Base-by-base conservation (phyloP, 2,888 invertebrate species). In the Boloria euphrosyne region DNA sequence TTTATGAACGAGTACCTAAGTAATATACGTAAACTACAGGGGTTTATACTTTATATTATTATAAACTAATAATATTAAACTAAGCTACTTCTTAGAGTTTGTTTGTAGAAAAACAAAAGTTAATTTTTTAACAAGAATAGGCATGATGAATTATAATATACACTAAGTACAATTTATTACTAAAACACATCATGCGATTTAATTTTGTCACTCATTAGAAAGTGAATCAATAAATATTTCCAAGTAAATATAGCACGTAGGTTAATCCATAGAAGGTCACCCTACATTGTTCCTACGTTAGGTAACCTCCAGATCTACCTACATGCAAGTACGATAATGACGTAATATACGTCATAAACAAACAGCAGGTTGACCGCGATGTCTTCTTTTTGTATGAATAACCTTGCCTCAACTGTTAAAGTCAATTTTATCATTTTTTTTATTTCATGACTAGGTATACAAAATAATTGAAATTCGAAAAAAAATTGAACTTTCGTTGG, bases 291-390 rank as follows among this genome's bases (percentile, higher is more conserved):
- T 70, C 59, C 61, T 66, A 50, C 46, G 65, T 72, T 73, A 73
- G 68, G 70, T 69, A 71, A 74, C 66, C 64, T 58, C 63, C 69
- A 68, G 66, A 62, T 47, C 68, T 58, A 61, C 69, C 71, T 71
- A 69, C 66, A 68, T 68, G 58, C 54, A 65, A 66, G 61, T 62
- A 62, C 57, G 60, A 52, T 52, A 51, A 62, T 73, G 71, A 73
- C 70, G 71, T 69, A 69, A 68, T 65, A 58, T 57, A 66, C 73
- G 73, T 71, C 73, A 71, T 55, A 63, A 50, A 66, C 65, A 66
- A 68, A 61, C 47, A 57, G 54, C 47, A 59, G 59, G 52, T 65
- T 58, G 31, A 65, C 52, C 38, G 58, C 52, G 38, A 52, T 53
- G 31, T 59, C 22, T 65, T 58, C 52, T 52, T 65, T 62, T 47